These are phyloP conservation scores for Hololepta plana DNA, from an alignment of 2,888 invertebrate species.

Conservation along the genomic window DNA sequence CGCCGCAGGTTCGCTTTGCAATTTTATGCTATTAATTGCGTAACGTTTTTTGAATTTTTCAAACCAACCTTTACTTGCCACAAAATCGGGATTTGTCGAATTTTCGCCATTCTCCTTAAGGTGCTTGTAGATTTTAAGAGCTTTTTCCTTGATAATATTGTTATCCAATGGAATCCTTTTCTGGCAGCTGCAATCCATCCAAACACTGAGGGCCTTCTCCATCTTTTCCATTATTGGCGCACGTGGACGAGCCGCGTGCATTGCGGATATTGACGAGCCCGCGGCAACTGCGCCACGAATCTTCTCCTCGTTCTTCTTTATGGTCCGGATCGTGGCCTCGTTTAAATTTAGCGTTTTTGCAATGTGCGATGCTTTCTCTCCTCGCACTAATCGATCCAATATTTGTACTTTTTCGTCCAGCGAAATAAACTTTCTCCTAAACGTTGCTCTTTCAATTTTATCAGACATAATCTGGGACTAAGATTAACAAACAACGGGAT, in stretches of 20 bases:
- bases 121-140: conserved; percentile 11
- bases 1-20: conserved; percentile 1
- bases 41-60: conserved; percentile 7
- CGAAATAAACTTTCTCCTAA: conserved; percentile 8
- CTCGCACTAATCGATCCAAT: conserved; percentile 7
- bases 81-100: conserved; percentile 10
- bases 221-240: conserved; percentile 13
- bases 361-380: conserved; percentile 9
- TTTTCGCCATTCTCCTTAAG: conserved; percentile 11
- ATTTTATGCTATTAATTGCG: conserved; percentile 6
- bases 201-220: conserved; percentile 12
- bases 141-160: conserved; percentile 11
- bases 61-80: conserved; percentile 8
- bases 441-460: not conserved
- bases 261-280: conserved; percentile 4
- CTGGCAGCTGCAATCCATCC: conserved; percentile 11
- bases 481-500: too few relatives aligned
- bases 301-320: conserved; percentile 10
- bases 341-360: conserved; percentile 10
- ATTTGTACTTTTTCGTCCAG: conserved; percentile 8
- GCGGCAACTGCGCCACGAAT: conserved; percentile 4
- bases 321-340: conserved; percentile 11
- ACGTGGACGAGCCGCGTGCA: conserved; percentile 6
- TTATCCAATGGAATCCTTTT: conserved; percentile 10
- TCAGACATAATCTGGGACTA: too few relatives aligned